phyloP scores from a whole-genome alignment of 2,888 invertebrate species.

The Desoria tigrina region DNA sequence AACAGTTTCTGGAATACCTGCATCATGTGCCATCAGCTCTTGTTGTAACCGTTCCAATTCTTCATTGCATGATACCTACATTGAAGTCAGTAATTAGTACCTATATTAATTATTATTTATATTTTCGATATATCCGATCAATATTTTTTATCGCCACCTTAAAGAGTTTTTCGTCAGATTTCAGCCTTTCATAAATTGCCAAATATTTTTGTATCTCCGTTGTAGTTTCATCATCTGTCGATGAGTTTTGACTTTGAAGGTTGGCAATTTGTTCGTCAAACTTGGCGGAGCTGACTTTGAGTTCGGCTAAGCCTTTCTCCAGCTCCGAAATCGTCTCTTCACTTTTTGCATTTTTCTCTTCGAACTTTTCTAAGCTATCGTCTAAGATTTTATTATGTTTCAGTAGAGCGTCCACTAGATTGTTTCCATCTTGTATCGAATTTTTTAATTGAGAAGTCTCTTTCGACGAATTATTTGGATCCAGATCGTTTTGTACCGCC shows the following conservation, averaged over 20 bases:
- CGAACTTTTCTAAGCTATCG: conserved; percentile 32
- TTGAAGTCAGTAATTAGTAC: no score
- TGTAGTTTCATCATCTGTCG: conserved; percentile 24
- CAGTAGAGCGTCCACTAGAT: conserved; percentile 41
- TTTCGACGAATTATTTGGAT: not conserved
- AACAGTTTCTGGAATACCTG: conserved; percentile 10
- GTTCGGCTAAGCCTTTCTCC: conserved; percentile 28
- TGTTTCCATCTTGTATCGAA: conserved; percentile 12
- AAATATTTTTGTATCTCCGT: conserved; percentile 41
- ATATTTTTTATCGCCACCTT: no score
- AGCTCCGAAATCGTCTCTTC: conserved; percentile 25
- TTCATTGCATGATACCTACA: conserved; percentile 71
- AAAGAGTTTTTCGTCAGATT: conserved; percentile 71
- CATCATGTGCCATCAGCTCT: conserved; percentile 56
- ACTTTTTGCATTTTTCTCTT: conserved; percentile 25
- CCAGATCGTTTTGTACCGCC: not conserved
- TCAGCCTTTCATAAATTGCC: conserved; percentile 65
- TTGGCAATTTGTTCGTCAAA: conserved; percentile 25
- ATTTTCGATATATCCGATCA: no score
- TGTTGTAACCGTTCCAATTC: conserved; percentile 64
- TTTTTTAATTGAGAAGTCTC: not conserved
- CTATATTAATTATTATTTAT: no score
- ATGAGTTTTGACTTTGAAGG: conserved; percentile 4
- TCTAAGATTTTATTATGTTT: conserved; percentile 44
- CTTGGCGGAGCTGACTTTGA: conserved; percentile 22